Evolutionary conservation across 2,113 vertebrate genomes (phyloP).

Genomic region (Petromus typicus): DNA sequence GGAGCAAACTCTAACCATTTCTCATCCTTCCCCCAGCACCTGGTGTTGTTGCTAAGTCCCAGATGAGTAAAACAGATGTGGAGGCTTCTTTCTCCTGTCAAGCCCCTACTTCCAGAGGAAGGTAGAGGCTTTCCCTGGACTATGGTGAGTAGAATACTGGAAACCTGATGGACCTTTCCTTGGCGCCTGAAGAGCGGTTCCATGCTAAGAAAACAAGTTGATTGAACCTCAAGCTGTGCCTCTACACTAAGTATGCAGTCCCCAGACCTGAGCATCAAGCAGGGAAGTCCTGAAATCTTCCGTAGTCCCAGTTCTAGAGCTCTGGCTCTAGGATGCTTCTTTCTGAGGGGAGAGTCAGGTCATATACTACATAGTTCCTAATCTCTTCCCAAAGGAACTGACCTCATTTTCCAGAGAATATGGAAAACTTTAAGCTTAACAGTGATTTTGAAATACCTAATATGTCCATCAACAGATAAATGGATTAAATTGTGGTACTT

Average conservation of each 20-base stretch:
- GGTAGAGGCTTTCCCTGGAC: background rate
- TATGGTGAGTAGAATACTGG: background rate
- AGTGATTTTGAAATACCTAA: background rate
- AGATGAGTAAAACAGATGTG: background rate
- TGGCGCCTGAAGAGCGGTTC: background rate
- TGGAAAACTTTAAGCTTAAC: constrained; percentile 7
- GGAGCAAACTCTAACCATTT: too few relatives aligned
- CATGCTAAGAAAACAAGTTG: background rate
- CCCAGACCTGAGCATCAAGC: too few relatives aligned
- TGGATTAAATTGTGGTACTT: background rate
- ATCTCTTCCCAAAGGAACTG: background rate
- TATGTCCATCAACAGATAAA: background rate
- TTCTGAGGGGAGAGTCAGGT: background rate
- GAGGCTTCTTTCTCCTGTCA: background rate
- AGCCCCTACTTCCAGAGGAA: background rate
- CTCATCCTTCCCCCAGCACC: background rate
- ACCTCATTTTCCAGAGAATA: background rate
- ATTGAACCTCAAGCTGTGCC: background rate
- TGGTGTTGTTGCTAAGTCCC: background rate
- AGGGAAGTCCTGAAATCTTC: background rate
- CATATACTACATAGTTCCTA: background rate
- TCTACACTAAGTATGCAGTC: background rate
- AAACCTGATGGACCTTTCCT: background rate
- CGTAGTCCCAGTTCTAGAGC: background rate
- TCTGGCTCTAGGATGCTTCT: background rate